Conservation (phyloP, 2,113 vertebrate genomes). For the Pardalotus punctatus region DNA sequence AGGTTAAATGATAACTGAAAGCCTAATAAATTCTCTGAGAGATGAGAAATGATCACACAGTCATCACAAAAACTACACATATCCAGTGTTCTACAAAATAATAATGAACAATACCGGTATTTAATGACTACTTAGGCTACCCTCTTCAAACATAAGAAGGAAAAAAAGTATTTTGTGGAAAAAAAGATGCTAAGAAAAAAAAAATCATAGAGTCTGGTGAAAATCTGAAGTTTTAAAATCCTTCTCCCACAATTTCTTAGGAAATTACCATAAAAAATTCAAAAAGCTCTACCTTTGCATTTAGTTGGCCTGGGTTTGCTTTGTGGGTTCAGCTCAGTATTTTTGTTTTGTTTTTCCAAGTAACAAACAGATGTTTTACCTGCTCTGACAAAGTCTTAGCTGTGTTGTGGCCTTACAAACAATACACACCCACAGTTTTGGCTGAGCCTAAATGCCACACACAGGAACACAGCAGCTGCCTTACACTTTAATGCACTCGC, state of each 20-base stretch:
- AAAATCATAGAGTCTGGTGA: background rate
- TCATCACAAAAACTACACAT: background rate
- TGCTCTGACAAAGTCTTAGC: background rate
- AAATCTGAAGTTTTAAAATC: background rate
- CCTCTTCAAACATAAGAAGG: fast-evolving
- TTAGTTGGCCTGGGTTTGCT: background rate
- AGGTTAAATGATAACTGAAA: background rate
- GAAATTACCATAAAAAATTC: background rate
- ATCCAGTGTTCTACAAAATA: background rate
- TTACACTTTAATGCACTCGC: background rate
- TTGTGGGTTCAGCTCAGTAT: background rate
- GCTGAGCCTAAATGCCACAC: background rate
- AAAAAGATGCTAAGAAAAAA: background rate
- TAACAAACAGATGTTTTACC: background rate
- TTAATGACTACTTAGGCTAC: background rate
- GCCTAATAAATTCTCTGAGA: background rate
- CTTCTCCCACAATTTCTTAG: background rate
- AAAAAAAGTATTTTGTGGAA: background rate
- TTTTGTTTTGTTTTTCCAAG: background rate
- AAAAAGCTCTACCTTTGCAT: background rate
- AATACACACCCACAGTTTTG: background rate
- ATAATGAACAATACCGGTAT: background rate
- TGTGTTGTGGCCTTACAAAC: background rate
- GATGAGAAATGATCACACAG: background rate
- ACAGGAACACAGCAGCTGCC: background rate